Base-by-base conservation (phyloP, 2,797 vertebrate genomes). In the Paramormyrops hopkinsi region DNA sequence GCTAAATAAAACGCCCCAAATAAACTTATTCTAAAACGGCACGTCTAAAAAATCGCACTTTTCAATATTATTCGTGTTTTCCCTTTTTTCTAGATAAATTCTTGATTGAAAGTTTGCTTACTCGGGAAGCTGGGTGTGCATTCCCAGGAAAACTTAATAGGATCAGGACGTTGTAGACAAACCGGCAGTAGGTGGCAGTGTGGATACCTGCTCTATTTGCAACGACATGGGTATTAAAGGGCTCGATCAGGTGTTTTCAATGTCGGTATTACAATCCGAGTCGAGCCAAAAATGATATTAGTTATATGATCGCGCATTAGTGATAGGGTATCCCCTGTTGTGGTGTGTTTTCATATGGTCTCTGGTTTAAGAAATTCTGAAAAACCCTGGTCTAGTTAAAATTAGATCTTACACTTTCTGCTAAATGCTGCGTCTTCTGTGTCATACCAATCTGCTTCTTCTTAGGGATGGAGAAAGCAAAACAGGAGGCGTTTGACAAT, bases 401-500 rank as follows among this genome's bases (percentile, higher is more conserved):
- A 1, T 33, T 14, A 33, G 29, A 37, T 73, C 12, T 33, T 73
- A 33, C 29, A 17, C 62, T 69, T 69, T 69, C 3, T 41, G 73
- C 6, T 19, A 79, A 79, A 79, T n/a, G 14, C 37, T 79, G 37
- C 37, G 5, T n/a, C 37, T n/a, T 19, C 33, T 65, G 54, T 44
- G 22, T 46, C 54, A 25, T 3, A 48, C 25, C 1, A 69, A 69
- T 17, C 3, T 92, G 90, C 89, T 25, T 46, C 54, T 17, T 83
- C 89, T 91, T 53, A 94, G 94, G 91, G 82, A 97, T 97, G 96
- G 96, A 97, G 89, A 96, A 96, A 88, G 95, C 88, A 79, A 95
- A 97, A 92, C 95, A 97, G 37, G 94, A 95, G 91, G 93, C 91
- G 4, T 96, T 96, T 90, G 97, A 97, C 91, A 95, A 96, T 91